These are phyloP conservation scores for Drosophila erecta DNA, from an alignment of 1,140 invertebrate genomes.

Conservation along the genomic window DNA sequence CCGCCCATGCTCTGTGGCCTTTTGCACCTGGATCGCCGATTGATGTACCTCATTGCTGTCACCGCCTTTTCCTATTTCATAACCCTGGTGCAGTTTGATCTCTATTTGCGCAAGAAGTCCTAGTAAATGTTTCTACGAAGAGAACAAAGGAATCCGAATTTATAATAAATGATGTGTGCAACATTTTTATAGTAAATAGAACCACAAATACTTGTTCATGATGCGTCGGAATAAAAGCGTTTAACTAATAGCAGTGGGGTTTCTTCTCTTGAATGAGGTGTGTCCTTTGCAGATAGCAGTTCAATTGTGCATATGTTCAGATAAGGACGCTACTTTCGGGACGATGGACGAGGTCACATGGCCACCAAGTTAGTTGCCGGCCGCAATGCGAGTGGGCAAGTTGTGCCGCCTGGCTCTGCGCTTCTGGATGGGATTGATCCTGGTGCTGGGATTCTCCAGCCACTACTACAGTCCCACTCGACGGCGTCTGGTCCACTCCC, in stretches of 20 bases:
- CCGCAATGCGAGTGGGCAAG: constrained; percentile 18
- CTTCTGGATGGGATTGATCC: constrained; percentile 10
- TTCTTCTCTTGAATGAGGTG: neutral
- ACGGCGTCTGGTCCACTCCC: neutral
- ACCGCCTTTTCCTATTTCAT: constrained; percentile 76
- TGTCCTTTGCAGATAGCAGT: neutral
- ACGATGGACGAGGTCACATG: neutral
- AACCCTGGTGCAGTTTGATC: constrained; percentile 77
- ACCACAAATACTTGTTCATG: neutral
- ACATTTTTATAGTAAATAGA: neutral
- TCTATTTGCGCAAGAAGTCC: constrained; percentile 53
- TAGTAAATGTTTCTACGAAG: neutral
- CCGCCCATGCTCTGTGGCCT: constrained; percentile 63
- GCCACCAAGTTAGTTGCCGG: neutral
- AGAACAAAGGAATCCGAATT: neutral
- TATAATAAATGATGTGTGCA: neutral
- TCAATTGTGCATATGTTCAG: neutral
- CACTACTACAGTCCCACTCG: neutral
- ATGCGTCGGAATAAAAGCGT: neutral
- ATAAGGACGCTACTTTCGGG: neutral
- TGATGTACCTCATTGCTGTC: constrained; percentile 68
- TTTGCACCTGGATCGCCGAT: constrained; percentile 63
- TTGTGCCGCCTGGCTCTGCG: constrained; percentile 14
- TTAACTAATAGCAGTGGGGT: neutral
- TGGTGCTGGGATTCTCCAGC: constrained; percentile 14